Percentiles rank a stretch among this genome's conserved stretches.
phyloP scores from a whole-genome alignment of 2,797 vertebrate genomes.

The Cheirogaleus major region DNA sequence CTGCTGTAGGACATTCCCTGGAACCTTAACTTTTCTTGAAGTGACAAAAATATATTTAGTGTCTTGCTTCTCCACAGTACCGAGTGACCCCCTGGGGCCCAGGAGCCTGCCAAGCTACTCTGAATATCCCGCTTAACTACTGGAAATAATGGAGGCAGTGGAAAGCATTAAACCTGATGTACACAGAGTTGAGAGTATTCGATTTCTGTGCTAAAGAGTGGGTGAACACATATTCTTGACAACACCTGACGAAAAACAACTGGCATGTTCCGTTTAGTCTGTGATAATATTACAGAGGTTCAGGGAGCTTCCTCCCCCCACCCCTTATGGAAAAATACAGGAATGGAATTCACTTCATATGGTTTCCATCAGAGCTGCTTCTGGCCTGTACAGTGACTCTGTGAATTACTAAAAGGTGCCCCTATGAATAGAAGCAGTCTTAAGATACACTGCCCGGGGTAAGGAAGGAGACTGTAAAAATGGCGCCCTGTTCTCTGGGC shows the following conservation, averaged over 20 bases:
- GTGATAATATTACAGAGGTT: background rate
- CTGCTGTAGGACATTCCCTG: conserved; percentile 42
- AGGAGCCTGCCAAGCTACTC: conserved; percentile 28
- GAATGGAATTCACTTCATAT: background rate
- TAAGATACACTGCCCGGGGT: background rate
- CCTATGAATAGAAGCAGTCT: background rate
- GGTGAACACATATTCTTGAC: background rate
- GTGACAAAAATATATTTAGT: conserved; percentile 64
- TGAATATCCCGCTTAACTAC: conserved; percentile 35
- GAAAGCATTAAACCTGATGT: conserved; percentile 28
- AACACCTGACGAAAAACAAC: background rate
- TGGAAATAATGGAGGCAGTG: conserved; percentile 42
- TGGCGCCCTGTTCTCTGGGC: background rate
- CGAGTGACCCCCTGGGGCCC: conserved; percentile 24
- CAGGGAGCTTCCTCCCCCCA: background rate
- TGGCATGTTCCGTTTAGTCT: background rate
- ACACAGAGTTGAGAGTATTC: background rate
- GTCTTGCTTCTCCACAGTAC: conserved; percentile 38
- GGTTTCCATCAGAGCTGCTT: background rate
- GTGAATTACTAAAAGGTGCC: background rate
- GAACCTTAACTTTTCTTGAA: conserved; percentile 63
- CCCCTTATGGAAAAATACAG: background rate
- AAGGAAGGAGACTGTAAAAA: background rate
- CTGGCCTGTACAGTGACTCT: background rate
- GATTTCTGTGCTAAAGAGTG: conserved; percentile 6